Percentiles rank a stretch among this genome's conserved stretches.
These are phyloP conservation scores for Syngnathus scovelli DNA, from an alignment of 2,113 vertebrate species.

Conservation along the genomic window DNA sequence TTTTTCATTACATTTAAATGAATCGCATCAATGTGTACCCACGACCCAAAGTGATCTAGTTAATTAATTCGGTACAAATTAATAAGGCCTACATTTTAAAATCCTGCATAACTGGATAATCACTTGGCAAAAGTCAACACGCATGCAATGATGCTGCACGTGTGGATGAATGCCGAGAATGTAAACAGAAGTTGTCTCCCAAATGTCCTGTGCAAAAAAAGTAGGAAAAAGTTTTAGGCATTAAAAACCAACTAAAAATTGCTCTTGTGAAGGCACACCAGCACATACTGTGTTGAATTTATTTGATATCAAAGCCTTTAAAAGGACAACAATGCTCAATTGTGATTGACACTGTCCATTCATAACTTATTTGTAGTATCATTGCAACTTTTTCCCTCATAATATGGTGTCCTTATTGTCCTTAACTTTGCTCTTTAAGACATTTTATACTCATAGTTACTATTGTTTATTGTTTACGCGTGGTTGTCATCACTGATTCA, in stretches of 20 bases:
- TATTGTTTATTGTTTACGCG: not conserved
- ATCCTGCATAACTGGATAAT: slow-evolving; percentile 11
- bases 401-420: not conserved
- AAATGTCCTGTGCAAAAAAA: not conserved
- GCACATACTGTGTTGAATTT: not conserved
- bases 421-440: not conserved
- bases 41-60: slow-evolving; percentile 2
- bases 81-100: slow-evolving; percentile 10
- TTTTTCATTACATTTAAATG: slow-evolving; percentile 11
- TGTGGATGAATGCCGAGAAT: slow-evolving; percentile 1
- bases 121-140: slow-evolving; percentile 6
- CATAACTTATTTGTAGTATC: not conserved
- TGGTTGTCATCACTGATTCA: slow-evolving; percentile 6
- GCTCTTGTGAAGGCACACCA: not conserved
- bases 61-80: slow-evolving; percentile 12
- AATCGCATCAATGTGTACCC: slow-evolving; percentile 7
- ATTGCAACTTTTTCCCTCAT: not conserved
- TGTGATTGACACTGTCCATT: no score
- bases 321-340: no score
- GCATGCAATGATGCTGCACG: slow-evolving; percentile 5
- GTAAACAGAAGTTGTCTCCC: slow-evolving; percentile 4
- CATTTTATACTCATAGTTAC: not conserved
- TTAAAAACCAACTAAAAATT: not conserved
- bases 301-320: no score
- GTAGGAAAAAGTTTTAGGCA: not conserved